These are phyloP conservation scores for Pyralis farinalis DNA, from an alignment of 2,888 invertebrate species.

Conservation along the genomic window DNA sequence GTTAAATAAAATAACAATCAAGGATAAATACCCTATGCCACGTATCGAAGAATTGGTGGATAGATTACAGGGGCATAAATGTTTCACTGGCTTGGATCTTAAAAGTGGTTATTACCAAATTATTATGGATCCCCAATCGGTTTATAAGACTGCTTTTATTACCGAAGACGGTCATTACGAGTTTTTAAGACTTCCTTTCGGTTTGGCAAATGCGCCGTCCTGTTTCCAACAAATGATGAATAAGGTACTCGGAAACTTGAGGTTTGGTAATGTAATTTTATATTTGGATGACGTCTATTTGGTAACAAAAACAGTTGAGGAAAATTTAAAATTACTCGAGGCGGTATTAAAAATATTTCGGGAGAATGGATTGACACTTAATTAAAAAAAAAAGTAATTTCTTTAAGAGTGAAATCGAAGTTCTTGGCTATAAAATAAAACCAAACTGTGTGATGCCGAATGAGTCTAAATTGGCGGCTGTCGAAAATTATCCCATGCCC, in stretches of 20 bases:
- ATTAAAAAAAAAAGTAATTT: conserved; percentile 28
- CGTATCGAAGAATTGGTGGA: conserved; percentile 42
- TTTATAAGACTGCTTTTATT: conserved; percentile 24
- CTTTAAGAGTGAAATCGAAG: conserved; percentile 20
- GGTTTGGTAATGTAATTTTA: conserved; percentile 10
- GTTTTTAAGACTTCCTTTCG: conserved; percentile 26
- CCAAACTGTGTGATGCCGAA: conserved; percentile 16
- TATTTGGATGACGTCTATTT: conserved; percentile 15
- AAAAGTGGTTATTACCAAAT: conserved; percentile 40
- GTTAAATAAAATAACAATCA: conserved; percentile 18
- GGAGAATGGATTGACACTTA: conserved; percentile 22
- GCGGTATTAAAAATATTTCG: conserved; percentile 14
- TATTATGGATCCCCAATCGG: conserved; percentile 36
- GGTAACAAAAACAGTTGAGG: conserved; percentile 12
- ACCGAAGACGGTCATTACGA: too few relatives aligned
- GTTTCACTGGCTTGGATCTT: conserved; percentile 36
- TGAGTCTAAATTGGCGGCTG: conserved; percentile 19
- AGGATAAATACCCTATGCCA: too few relatives aligned
- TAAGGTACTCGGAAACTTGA: too few relatives aligned
- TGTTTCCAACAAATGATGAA: too few relatives aligned
- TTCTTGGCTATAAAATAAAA: conserved; percentile 24
- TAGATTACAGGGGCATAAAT: conserved; percentile 24
- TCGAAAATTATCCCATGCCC: conserved; percentile 18
- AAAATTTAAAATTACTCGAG: conserved; percentile 13
- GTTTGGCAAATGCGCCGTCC: conserved; percentile 15